Percentiles rank a stretch among this genome's conserved stretches.
phyloP scores from a whole-genome alignment of 2,888 invertebrate genomes.

The Aleiodes testaceus region DNA sequence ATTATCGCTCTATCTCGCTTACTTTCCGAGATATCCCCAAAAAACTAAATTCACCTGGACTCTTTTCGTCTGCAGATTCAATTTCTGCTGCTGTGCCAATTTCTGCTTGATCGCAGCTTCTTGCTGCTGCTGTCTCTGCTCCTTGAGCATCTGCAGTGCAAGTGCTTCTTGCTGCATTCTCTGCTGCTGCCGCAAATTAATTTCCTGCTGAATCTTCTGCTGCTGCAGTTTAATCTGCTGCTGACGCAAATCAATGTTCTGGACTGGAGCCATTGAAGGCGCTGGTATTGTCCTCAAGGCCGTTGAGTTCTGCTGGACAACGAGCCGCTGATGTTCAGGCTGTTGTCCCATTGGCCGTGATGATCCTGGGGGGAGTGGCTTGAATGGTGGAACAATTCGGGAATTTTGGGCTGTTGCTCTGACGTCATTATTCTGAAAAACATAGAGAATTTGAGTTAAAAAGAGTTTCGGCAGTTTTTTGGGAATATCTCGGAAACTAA shows the following conservation, averaged over 20 bases:
- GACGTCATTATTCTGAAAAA: conserved; percentile 39
- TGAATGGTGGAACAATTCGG: conserved; percentile 81
- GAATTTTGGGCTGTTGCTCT: conserved; percentile 40
- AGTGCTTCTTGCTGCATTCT: conserved; percentile 61
- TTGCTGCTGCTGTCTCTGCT: conserved; percentile 50
- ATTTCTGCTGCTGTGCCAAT: conserved; percentile 55
- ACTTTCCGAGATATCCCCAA: no score
- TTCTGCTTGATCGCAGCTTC: conserved; percentile 64
- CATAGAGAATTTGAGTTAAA: neutral
- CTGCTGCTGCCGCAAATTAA: conserved; percentile 60
- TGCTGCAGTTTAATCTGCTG: conserved; percentile 59
- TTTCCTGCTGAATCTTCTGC: conserved; percentile 53
- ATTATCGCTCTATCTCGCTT: no score
- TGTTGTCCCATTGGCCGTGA: conserved; percentile 79
- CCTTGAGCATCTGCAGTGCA: conserved; percentile 31
- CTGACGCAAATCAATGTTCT: conserved; percentile 57
- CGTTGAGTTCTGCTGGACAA: conserved; percentile 68
- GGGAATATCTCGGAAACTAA: no score
- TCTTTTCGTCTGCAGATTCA: conserved; percentile 61
- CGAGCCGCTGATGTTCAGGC: conserved; percentile 73
- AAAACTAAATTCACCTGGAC: conserved; percentile 56
- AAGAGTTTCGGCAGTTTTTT: no score
- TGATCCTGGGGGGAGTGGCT: conserved; percentile 80
- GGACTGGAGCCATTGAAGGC: conserved; percentile 54
- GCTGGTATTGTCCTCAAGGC: conserved; percentile 59